Base-by-base conservation (phyloP, 2,797 vertebrate genomes). In the Bufotes viridis region DNA sequence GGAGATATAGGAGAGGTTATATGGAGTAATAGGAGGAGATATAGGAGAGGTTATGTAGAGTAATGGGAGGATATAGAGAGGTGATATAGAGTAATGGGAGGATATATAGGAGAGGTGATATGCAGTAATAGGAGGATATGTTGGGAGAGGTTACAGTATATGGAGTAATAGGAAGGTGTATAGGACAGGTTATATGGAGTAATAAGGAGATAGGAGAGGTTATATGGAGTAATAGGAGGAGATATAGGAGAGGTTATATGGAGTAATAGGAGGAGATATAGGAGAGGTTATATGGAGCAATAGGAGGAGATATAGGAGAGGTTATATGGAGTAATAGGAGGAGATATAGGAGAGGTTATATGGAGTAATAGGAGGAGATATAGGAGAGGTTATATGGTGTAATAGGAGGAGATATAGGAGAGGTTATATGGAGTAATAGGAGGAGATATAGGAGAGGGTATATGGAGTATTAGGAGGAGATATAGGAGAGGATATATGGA, bases 391-490 rank as follows among this genome's bases (percentile, higher is more conserved):
- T 51, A 75, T 75, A 75, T 51, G 20, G 42, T n/a, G 72, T 20
- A 42, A 74, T 42, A 75, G 42, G 34, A 75, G 72, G 72, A 58
- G 58, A 61, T 63, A 63, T 42, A 61, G 58, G 17, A 65, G 78
- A 70, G 79, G 58, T 5, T 61, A 70, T 51, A 26, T 34, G 67
- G 67, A 72, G 82, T 70, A 53, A 55, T n/a, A 78, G 49, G 72
- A 51, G 42, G 74, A 69, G 24, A 83, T 70, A 82, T 51, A 20
- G n/a, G 51, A 20, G 81, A n/a, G 61, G 61, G 10, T 84, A 57
- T 84, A 84, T 84, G 65, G 29, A 55, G 51, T 78, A 78, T 55
- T 55, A 78, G 6, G 12, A n/a, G 75, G 75, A 78, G 17, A 72
- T 72, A 72, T 20, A 42, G 67, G 67, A n/a, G 65, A 26, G n/a